Conservation (phyloP, 2,113 vertebrate species). For the Cyanocitta stelleri region DNA sequence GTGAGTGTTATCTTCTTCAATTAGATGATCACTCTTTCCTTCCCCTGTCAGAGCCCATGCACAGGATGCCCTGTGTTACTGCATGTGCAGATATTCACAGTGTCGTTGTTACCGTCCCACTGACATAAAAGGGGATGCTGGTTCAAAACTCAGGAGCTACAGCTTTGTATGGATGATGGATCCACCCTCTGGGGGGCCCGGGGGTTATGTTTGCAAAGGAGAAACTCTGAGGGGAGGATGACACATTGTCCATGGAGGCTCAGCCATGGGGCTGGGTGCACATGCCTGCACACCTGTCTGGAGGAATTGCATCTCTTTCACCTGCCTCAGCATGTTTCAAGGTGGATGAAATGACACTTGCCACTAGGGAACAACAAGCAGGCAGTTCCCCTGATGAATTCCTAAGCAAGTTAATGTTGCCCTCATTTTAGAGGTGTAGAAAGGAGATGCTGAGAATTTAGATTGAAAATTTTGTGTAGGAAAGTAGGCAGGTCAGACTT, state of each 20-base stretch:
- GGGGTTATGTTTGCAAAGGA: not conserved
- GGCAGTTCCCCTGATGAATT: not conserved
- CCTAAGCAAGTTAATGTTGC: not conserved
- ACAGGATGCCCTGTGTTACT: fast-evolving
- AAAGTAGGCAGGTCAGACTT: not conserved
- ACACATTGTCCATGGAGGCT: fast-evolving
- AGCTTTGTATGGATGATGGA: not conserved
- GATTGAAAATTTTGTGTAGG: not conserved
- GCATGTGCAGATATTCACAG: not conserved
- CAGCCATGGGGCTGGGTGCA: not conserved
- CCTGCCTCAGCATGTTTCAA: not conserved
- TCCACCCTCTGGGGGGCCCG: not conserved
- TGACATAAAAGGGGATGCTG: not conserved
- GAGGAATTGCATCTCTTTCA: not conserved
- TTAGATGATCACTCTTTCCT: not conserved
- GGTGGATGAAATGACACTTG: not conserved
- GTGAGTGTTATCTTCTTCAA: not conserved
- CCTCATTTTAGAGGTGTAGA: not conserved
- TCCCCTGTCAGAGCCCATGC: not conserved
- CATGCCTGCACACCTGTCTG: not conserved
- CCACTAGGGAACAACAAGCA: not conserved
- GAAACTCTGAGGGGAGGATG: not conserved
- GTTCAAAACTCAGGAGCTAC: not conserved
- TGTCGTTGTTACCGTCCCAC: fast-evolving
- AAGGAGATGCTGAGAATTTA: not conserved